phyloP scores from a whole-genome alignment of 2,888 invertebrate genomes.

The Crossocerus cetratus region DNA sequence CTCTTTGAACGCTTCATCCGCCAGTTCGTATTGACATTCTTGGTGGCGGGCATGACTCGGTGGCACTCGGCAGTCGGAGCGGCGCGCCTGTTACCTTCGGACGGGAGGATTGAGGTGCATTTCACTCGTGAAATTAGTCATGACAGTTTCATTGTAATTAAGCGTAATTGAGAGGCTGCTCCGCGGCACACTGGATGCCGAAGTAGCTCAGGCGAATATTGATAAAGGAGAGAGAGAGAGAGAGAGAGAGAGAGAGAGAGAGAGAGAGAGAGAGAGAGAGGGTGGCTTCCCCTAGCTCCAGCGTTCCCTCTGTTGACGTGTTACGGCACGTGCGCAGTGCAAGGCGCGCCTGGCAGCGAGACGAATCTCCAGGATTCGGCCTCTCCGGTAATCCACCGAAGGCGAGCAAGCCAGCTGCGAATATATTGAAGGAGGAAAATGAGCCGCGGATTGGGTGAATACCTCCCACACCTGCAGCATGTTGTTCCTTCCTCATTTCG shows the following conservation, averaged over 20 bases:
- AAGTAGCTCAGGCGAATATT: slow-evolving; percentile 8
- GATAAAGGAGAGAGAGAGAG: slow-evolving; percentile 5
- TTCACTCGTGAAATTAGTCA: slow-evolving; percentile 5
- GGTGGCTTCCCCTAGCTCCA: too few relatives aligned
- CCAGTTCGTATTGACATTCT: too few relatives aligned
- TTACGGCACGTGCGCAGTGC: slow-evolving; percentile 5
- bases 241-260: not conserved
- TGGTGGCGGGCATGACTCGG: too few relatives aligned
- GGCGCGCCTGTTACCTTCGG: too few relatives aligned
- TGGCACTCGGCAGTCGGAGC: too few relatives aligned
- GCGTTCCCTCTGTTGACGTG: not conserved
- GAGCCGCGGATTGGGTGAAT: slow-evolving; percentile 43
- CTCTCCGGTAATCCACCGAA: slow-evolving; percentile 14
- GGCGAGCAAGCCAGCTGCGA: slow-evolving; percentile 9
- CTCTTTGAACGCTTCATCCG: too few relatives aligned
- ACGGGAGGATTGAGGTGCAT: slow-evolving; percentile 1
- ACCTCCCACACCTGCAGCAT: slow-evolving; percentile 14
- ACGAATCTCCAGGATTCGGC: slow-evolving; percentile 35
- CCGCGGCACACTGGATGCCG: not conserved
- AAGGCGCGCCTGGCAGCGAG: slow-evolving; percentile 36
- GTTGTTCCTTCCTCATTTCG: slow-evolving; percentile 63
- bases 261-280: not conserved
- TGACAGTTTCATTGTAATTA: slow-evolving; percentile 4
- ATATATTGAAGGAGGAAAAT: slow-evolving; percentile 39
- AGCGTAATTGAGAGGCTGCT: slow-evolving; percentile 12